phyloP scores from a whole-genome alignment of 2,113 vertebrate genomes.

The Cranoglanis bouderius region DNA sequence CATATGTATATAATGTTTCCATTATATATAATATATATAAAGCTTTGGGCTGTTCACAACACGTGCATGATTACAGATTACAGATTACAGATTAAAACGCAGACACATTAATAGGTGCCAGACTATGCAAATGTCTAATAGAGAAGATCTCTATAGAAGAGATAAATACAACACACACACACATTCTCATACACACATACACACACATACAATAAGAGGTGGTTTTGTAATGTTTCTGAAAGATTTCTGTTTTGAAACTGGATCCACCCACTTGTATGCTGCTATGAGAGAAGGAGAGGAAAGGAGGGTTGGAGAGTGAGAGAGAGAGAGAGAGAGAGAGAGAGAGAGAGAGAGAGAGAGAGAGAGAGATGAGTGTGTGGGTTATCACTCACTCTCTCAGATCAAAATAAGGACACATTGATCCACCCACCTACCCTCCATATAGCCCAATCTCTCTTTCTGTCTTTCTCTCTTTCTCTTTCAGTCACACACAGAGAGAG shows the following conservation, averaged over 20 bases:
- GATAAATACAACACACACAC: conserved; percentile 5
- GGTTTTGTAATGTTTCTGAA: conserved; percentile 76
- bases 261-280: conserved; percentile 77
- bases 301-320: conserved; percentile 49
- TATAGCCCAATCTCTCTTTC: conserved; percentile 67
- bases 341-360: conserved; percentile 61
- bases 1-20: not conserved
- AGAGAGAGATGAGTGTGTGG: conserved; percentile 80
- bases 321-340: conserved; percentile 40
- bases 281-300: conserved; percentile 52
- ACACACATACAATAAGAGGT: conserved; percentile 32
- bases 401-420: conserved; percentile 73
- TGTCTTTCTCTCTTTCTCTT: conserved; percentile 28
- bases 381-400: conserved; percentile 62
- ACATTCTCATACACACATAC: not conserved
- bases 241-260: conserved; percentile 75
- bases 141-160: not conserved
- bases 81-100: not conserved
- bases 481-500: conserved; percentile 26
- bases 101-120: not conserved
- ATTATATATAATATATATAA: not conserved
- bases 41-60: not conserved
- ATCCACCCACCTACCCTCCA: conserved; percentile 74
- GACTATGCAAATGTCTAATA: not conserved
- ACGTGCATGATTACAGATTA: not conserved